Base-by-base conservation (phyloP, 2,113 vertebrate genomes). In the Bubo scandiacus region DNA sequence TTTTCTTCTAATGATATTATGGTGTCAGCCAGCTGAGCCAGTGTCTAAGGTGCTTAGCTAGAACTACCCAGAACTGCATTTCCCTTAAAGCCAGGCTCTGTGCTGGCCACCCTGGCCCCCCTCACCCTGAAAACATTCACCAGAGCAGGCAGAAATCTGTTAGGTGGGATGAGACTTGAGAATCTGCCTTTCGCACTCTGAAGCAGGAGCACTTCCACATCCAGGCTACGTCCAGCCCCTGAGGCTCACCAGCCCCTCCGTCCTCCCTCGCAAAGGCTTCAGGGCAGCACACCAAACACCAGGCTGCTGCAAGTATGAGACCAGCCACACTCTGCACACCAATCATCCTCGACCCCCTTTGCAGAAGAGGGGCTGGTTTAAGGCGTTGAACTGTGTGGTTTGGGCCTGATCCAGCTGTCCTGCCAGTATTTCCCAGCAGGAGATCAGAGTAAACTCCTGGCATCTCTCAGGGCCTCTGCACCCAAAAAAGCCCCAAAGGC, bases 1-100 rank as follows among this genome's bases (percentile, higher is more conserved):
- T 96, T 91, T 96, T 84, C 91, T 95, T 96, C 91, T 92, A 89
- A 95, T 94, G 77, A 85, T 81, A 94, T 81, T 84, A 92, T 0
- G 2, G 61, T 45, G 63, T 61, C 86, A 91, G 89, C 65, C 87
- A 94, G 91, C 70, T 95, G 70, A 97, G 87, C 91, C 3, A 3
- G 49, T 62, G 54, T 54, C 78, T 95, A 93, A 94, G 78, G 58
- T 95, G 89, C 90, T 96, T 93, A 90, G 43, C 49, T 52, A 94
- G 87, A 96, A 95, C 80, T 90, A 96, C 66, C 42, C 90, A 91
- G 93, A 88, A 92, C 40, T 80, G 40, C 12, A 82, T 49, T 84
- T 93, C 72, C 42, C 63, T 86, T 74, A 81, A 52, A 95, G 79
- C 62, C 66, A 83, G 74, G 74, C 62, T 82, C 84, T 92, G 34